Conservation (phyloP, 2,888 invertebrate genomes). For the Eurytoma adleriae region DNA sequence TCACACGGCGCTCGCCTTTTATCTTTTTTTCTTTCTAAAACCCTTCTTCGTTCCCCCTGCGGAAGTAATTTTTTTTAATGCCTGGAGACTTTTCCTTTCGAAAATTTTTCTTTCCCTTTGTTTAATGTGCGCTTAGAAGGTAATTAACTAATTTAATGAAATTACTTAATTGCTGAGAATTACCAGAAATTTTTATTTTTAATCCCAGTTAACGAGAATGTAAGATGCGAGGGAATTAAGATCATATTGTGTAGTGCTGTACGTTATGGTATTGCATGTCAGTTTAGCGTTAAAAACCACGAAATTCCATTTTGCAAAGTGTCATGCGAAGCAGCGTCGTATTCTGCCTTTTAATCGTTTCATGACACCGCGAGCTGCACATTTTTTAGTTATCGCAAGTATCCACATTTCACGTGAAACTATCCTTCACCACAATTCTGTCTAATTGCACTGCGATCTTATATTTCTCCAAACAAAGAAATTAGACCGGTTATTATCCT, state of each 20-base stretch:
- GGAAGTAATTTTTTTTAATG: background rate
- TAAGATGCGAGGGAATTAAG: no score
- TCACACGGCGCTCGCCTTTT: slow-evolving; percentile 30
- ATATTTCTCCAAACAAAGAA: slow-evolving; percentile 32
- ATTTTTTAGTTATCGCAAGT: background rate
- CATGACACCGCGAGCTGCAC: background rate
- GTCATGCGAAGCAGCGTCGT: background rate
- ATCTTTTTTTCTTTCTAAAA: no score
- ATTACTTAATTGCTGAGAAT: no score
- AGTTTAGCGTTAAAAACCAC: no score
- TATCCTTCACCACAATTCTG: background rate
- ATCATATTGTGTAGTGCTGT: no score
- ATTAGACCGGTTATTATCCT: slow-evolving; percentile 11
- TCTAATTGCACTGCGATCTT: background rate
- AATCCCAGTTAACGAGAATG: no score
- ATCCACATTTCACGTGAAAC: background rate
- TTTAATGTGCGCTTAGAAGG: no score
- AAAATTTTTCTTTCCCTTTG: no score
- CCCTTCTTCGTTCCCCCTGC: no score
- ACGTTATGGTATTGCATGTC: no score
- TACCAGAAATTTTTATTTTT: no score
- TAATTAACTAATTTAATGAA: no score
- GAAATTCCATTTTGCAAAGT: background rate
- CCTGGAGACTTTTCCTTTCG: background rate
- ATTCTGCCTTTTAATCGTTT: slow-evolving; percentile 1